Base-by-base conservation (phyloP, 2,888 invertebrate species). In the Caprella mutica region DNA sequence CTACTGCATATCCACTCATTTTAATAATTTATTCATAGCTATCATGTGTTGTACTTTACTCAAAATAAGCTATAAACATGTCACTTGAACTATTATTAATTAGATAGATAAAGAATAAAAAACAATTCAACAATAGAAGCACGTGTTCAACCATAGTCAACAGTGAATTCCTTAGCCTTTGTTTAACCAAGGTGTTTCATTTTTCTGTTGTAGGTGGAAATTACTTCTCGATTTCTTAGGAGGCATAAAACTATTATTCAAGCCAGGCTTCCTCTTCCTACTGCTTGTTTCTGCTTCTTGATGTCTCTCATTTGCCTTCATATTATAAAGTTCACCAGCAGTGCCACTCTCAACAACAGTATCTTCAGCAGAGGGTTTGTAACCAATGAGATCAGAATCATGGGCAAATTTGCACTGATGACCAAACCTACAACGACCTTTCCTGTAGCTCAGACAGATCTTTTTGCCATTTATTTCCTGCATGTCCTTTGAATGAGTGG, bases 391-490 rank as follows among this genome's bases (percentile, higher is more conserved):
- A 71, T 91, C 90, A 0, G 87, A 86, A 69, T 89, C 90, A 72
- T 93, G 92, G 1, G 89, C 90, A 73, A 84, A 93, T 67, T 86
- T 86, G 72, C 93, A 93, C 69, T 86, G 89, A 70, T 88, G 87
- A 0, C 92, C 92, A 74, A 90, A 91, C 52, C 88, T 79, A 71
- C 93, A 93, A 29, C 84, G 79, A 1, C 92, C 91, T 71, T 89
- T 90, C 35, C 88, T 78, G 71, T 90, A 89, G 74, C 89, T 92
- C 87, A 89, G 92, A 73, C 93, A 93, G 61, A 92, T 85, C 71
- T 85, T 86, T 69, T 84, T 86, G 0, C 88, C 89, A 70, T 89
- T 89, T 67, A 87, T 86, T 73, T 82, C 81, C 68, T 81, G 80
- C n/a, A 82, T 80, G 69, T 82, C 81, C 66, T 81, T 81, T 71